Conservation (phyloP, 92 coral and sea anemone genomes). For the Actinernus sp. region DNA sequence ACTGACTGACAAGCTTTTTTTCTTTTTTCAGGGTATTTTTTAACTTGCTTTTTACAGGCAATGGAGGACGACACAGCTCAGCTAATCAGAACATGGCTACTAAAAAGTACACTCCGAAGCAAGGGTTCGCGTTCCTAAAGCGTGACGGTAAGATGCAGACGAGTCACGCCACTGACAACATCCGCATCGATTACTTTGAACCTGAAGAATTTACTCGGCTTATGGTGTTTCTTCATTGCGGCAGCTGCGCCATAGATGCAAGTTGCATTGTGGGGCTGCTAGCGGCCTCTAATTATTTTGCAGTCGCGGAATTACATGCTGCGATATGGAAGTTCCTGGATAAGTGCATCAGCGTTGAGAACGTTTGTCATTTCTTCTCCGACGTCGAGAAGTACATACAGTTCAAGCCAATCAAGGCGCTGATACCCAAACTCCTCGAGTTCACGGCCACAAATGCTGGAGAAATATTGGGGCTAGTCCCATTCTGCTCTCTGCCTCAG, state of each 20-base stretch:
- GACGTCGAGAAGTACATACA: slow-evolving; percentile 61
- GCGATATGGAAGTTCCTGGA: slow-evolving; percentile 52
- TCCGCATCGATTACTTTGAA: slow-evolving; percentile 60
- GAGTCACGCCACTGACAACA: slow-evolving; percentile 16
- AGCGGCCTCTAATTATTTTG: slow-evolving; percentile 61
- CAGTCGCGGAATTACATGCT: slow-evolving; percentile 51
- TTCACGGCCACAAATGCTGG: slow-evolving; percentile 59
- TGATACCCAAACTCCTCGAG: slow-evolving; percentile 65
- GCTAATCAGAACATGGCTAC: slow-evolving; percentile 14
- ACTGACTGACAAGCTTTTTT: too few relatives aligned
- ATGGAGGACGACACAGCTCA: not conserved
- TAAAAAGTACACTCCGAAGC: slow-evolving; percentile 7
- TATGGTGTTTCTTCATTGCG: slow-evolving; percentile 66
- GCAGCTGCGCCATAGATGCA: slow-evolving; percentile 48
- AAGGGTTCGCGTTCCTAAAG: slow-evolving; percentile 27
- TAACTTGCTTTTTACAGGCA: slow-evolving; percentile 29
- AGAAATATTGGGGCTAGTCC: slow-evolving; percentile 44
- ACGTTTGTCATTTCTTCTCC: slow-evolving; percentile 46
- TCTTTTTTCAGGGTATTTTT: slow-evolving; percentile 24
- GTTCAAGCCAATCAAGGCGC: slow-evolving; percentile 52
- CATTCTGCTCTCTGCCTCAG: slow-evolving; percentile 61
- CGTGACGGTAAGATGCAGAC: slow-evolving; percentile 3
- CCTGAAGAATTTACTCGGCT: slow-evolving; percentile 60
- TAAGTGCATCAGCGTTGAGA: slow-evolving; percentile 33
- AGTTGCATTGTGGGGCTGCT: slow-evolving; percentile 59